These are phyloP conservation scores for Rhabdornis inornatus DNA, from an alignment of 2,113 vertebrate species.

Conservation along the genomic window DNA sequence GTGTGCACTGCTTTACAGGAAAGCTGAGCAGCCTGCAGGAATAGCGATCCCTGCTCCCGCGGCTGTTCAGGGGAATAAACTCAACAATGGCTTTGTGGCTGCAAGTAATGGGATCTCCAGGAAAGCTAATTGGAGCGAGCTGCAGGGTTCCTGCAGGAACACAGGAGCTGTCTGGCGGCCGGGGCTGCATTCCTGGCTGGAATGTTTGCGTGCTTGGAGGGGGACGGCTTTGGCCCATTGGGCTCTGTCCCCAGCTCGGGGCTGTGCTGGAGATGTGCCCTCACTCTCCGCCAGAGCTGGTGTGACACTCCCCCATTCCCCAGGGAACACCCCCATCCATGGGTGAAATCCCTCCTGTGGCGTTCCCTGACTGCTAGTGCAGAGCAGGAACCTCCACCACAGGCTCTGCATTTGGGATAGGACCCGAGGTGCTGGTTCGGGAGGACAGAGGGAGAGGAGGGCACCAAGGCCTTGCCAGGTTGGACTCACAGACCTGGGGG, in stretches of 20 bases:
- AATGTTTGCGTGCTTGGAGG: background rate
- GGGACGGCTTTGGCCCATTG: background rate
- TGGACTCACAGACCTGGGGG: fast-evolving
- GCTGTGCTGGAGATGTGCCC: background rate
- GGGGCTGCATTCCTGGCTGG: background rate
- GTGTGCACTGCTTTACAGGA: background rate
- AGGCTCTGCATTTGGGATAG: background rate
- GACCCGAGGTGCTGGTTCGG: fast-evolving
- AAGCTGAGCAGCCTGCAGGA: conserved; percentile 12
- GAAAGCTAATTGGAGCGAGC: conserved; percentile 2
- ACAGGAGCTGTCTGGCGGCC: background rate
- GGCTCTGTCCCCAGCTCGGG: background rate
- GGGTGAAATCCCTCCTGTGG: background rate
- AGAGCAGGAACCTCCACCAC: fast-evolving
- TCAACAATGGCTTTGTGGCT: conserved; percentile 47
- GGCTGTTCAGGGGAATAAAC: background rate
- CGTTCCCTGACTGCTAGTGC: fast-evolving
- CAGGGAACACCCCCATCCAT: fast-evolving
- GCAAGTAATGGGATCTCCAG: conserved; percentile 51
- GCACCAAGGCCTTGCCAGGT: fast-evolving
- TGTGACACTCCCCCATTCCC: fast-evolving
- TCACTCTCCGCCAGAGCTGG: background rate
- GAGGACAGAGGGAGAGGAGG: background rate
- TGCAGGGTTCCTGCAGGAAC: background rate
- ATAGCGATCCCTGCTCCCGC: background rate